phyloP scores from a whole-genome alignment of 1,140 invertebrate genomes.

The Zaprionus ornatus region DNA sequence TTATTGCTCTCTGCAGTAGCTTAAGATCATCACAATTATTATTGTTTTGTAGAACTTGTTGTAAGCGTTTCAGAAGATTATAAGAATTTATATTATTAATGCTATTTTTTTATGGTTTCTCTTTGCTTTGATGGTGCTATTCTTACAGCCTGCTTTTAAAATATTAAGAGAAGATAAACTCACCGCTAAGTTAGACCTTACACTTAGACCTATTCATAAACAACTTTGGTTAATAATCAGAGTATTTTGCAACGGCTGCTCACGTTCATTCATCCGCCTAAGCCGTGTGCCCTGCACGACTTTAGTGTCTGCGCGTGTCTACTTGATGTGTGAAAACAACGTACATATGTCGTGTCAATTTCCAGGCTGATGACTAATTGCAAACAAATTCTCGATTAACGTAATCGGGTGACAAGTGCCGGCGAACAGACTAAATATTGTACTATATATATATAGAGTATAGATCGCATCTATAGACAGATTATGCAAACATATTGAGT shows the following conservation, averaged over 20 bases:
- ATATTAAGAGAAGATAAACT: neutral
- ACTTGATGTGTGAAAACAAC: neutral
- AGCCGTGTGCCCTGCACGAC: neutral
- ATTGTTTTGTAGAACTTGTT: no score
- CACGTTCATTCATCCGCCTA: neutral
- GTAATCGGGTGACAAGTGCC: neutral
- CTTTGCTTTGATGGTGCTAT: no score
- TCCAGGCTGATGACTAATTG: neutral
- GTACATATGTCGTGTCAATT: neutral
- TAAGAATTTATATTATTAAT: no score
- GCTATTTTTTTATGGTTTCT: no score
- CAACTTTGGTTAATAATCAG: neutral
- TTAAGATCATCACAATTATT: no score
- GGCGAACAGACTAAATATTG: no score
- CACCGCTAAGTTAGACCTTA: neutral
- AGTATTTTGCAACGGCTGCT: neutral
- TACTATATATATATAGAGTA: neutral
- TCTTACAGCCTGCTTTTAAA: no score
- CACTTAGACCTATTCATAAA: neutral
- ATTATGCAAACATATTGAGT: neutral
- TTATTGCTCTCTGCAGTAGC: no score
- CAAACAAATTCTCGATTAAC: neutral
- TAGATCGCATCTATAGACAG: neutral
- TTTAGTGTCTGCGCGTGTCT: neutral
- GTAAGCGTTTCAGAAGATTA: no score